Evolutionary conservation across 2,113 vertebrate species (phyloP), one percentile per base, ranked within the genome.

Genomic region (Cavia aperea): DNA sequence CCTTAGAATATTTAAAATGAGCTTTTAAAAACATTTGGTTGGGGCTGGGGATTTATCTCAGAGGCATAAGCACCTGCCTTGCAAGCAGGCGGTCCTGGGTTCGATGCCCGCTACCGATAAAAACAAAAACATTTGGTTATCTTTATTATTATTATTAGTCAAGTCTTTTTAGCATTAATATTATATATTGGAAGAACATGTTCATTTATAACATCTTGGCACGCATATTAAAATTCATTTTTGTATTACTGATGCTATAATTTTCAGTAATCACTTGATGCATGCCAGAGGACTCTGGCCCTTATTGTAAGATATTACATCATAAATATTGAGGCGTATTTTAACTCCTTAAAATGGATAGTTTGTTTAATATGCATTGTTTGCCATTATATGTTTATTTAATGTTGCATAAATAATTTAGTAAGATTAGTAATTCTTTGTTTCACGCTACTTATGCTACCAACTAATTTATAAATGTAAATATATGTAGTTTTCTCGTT

Each of bases 361-460:
- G 54, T 85, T 90, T 86, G 63, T 86, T 95, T 94, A 90, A 49
- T 86, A 83, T 91, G 58, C 85, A 49, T 91, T 92, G 93, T 88
- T 43, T 93, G 66, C 43, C 49, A 62, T 39, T 24, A 39, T 83
- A 86, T 92, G 21, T 90, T 94, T 95, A 88, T 82, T 95, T 82
- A 92, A 54, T 84, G 65, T 84, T 88, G 16, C 2, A 62, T 93
- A 90, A 95, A 88, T 89, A 93, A 81, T 72, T 93, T 79, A 68
- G 79, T 49, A 63, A 46, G 75, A 81, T 93, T 75, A 81, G 26
- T 91, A 86, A 94, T 88, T 95, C 66, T 93, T 95, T 90, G 77
- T 72, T 56, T 91, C 29, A 54, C 56, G 43, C 10, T 43, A 92
- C 54, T 93, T 95, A 60, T 84, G 68, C 49, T 78, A 66, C 10